Conservation (phyloP, 64 coral and sea anemone genomes). For the Actinia tenebrosa region DNA sequence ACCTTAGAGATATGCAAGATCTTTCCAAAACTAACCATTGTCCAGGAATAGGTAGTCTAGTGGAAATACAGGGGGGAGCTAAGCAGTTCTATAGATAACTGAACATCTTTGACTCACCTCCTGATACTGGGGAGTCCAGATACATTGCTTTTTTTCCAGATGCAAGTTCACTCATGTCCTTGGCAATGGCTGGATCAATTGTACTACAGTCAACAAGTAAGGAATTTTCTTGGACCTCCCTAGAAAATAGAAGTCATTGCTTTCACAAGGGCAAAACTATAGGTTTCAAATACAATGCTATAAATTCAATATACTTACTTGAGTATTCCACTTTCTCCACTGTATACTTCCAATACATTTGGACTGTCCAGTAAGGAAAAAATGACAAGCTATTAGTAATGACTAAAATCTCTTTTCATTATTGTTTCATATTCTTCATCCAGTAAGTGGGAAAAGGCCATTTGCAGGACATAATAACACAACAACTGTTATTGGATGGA, state of each 20-base stretch:
- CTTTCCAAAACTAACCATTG: too few species aligned
- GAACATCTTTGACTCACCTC: constrained; percentile 36
- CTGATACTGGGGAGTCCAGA: constrained; percentile 94
- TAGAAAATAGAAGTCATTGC: not conserved
- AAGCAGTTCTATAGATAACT: too few species aligned
- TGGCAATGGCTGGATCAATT: constrained; percentile 84
- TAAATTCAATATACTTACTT: constrained; percentile 37
- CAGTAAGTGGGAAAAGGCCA: too few species aligned
- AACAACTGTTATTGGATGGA: too few species aligned
- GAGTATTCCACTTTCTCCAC: constrained; percentile 77
- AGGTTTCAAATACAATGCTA: not conserved
- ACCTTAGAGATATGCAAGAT: too few species aligned
- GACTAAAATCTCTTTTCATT: too few species aligned
- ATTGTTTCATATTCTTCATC: too few species aligned
- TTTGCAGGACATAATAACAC: too few species aligned
- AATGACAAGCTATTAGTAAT: not conserved
- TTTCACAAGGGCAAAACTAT: not conserved
- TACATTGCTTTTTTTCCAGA: constrained; percentile 61
- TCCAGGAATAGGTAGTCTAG: too few species aligned
- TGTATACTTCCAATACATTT: constrained; percentile 91
- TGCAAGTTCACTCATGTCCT: constrained; percentile 64
- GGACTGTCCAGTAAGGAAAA: constrained; percentile 52
- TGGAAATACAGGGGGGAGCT: too few species aligned
- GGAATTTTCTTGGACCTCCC: constrained; percentile 67
- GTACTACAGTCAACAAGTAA: constrained; percentile 94